Base-by-base conservation (phyloP, 1,140 invertebrate species). In the Cephus cinctus region DNA sequence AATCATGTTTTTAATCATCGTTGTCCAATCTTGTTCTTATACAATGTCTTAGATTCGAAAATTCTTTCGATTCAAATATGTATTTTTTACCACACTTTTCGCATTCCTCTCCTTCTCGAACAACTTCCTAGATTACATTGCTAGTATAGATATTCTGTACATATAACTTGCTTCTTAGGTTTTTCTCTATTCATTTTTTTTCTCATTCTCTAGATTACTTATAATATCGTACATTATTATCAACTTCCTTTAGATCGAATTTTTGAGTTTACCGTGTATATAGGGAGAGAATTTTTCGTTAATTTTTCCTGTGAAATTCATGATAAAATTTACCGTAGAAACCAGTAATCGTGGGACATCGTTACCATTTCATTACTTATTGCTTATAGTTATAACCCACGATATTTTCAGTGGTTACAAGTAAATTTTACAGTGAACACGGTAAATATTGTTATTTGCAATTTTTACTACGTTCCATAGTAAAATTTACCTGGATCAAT, bases 231-330 rank as follows among this genome's bases (percentile, higher is more conserved):
- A 42, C 41, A 52, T 59, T 59, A 54, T 61, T 57, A 61, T 59
- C 50, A 54, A 53, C 46, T 59, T 62, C 49, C 55, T 52, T n/a
- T n/a, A n/a, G 49, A 58, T 61, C 50, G 50, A 56, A 53, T 58
- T 51, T 25, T 50, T 43, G 32, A 50, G 31, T 49, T 40, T 47
- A 41, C 38, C 34, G 22, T 36, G 48, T 42, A 27, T 50, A 47
- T 19, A 39, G 19, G 16, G 6, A 11, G n/a, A n/a, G n/a, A n/a
- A n/a, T n/a, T n/a, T n/a, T n/a, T n/a, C n/a, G n/a, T n/a, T n/a
- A n/a, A n/a, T n/a, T n/a, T n/a, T n/a, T n/a, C n/a, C n/a, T n/a
- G n/a, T n/a, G n/a, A n/a, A n/a, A n/a, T n/a, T n/a, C n/a, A n/a
- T n/a, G n/a, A n/a, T n/a, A n/a, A n/a, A n/a, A n/a, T n/a, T n/a